Base-by-base conservation (phyloP, 2,113 vertebrate genomes). In the Lamprotornis superbus region DNA sequence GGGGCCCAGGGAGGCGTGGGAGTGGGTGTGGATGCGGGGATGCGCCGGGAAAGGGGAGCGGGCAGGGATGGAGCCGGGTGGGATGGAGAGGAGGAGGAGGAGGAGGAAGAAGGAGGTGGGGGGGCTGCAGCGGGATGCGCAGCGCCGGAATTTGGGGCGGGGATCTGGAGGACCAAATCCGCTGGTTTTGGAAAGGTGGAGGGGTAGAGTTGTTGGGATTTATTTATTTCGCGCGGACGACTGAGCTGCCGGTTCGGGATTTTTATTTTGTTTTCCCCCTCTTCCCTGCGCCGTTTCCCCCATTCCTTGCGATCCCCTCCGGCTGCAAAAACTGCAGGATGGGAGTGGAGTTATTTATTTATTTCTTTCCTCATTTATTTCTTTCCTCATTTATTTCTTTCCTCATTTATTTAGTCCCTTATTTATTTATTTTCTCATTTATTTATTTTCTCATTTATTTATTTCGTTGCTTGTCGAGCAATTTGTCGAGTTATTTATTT, bases 251-350 rank as follows among this genome's bases (percentile, higher is more conserved):
- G 28, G 14, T 40, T 33, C 4, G 53, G 53, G n/a, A 17, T 31
- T 59, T 59, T 37, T 13, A 40, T 40, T 40, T 40, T 40, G 39
- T 40, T 40, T 40, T 40, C 39, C 4, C 42, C 7, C 12, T 14
- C 11, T 57, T 40, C 35, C 53, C 22, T 27, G n/a, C 18, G 28
- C 64, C 42, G 28, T 60, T 60, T 35, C 20, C 81, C 44, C 44
- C 23, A 3, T n/a, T 37, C 57, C 23, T 50, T 6, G n/a, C 47
- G 1, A 49, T 52, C 40, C 60, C 47, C 23, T 49, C n/a, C 3
- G 9, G 65, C 85, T 46, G 90, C 17, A 35, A 64, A 88, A 84
- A 42, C 88, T 78, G 94, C 93, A 68, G 83, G 82, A 17, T 52
- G 84, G 59, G 40, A 65, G 15, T 3, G 40, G 59, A 65, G 50